Percentiles rank a stretch among this genome's conserved stretches.
These are phyloP conservation scores for Capromys pilorides DNA, from an alignment of 2,797 vertebrate genomes.

Conservation along the genomic window DNA sequence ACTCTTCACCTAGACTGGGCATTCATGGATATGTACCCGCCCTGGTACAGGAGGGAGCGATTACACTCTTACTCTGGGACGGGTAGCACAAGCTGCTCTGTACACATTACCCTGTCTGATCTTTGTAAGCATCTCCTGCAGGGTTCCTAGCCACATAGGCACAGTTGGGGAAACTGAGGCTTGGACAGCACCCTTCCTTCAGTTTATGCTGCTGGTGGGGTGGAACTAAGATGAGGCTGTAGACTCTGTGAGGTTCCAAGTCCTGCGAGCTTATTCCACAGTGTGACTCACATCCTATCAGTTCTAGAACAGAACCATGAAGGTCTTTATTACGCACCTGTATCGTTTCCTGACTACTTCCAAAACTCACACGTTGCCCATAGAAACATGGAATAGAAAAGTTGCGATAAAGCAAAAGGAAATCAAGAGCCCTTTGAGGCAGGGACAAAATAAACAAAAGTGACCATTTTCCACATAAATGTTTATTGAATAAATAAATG, in stretches of 20 bases:
- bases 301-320: neutral
- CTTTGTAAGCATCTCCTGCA: neutral
- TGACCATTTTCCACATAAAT: conserved; percentile 19
- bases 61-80: neutral
- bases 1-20: neutral
- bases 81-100: neutral
- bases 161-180: neutral
- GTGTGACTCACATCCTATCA: neutral
- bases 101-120: neutral
- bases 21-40: neutral
- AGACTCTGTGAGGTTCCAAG: neutral
- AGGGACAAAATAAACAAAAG: conserved; percentile 3
- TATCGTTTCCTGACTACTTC: neutral
- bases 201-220: neutral
- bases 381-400: neutral
- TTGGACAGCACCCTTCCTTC: neutral
- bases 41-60: neutral
- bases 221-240: neutral
- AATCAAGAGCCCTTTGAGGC: conserved; percentile 8
- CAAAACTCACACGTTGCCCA: neutral
- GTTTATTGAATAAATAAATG: conserved; percentile 31
- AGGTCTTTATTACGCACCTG: neutral
- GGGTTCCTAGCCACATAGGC: neutral
- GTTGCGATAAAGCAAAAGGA: conserved; percentile 21
- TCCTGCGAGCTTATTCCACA: neutral